Evolutionary conservation across 2,113 vertebrate species (phyloP).

Genomic region (Spheniscus mendiculus): DNA sequence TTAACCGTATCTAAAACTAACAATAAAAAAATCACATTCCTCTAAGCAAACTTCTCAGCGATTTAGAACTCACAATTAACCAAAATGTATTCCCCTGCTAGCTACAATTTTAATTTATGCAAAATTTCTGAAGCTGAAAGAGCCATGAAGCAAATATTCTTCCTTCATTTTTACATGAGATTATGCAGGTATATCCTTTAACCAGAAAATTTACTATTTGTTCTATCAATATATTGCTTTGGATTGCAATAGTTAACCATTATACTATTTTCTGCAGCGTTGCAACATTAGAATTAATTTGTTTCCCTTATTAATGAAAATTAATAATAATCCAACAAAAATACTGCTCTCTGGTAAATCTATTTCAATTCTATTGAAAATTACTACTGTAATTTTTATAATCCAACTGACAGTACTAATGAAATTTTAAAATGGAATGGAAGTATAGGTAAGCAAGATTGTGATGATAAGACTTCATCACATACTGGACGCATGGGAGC

Average conservation of each 20-base stretch:
- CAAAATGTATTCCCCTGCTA: not conserved
- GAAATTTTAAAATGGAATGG: not conserved
- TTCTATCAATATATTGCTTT: not conserved
- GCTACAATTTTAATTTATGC: not conserved
- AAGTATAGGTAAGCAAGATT: not conserved
- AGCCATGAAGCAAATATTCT: not conserved
- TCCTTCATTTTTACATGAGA: not conserved
- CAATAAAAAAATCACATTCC: not conserved
- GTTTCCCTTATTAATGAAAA: not conserved
- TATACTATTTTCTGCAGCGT: conserved; percentile 5
- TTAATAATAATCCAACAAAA: not conserved
- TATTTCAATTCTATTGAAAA: not conserved
- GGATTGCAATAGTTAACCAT: not conserved
- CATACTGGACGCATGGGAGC: not conserved
- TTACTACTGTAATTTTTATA: not conserved
- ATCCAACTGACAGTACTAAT: not conserved
- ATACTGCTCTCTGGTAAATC: not conserved
- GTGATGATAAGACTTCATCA: not conserved
- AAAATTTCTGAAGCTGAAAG: not conserved
- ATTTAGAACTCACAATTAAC: not conserved
- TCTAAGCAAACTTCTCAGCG: not conserved
- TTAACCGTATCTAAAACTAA: not conserved
- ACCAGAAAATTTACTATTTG: not conserved
- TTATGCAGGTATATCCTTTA: not conserved
- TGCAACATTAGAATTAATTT: not conserved